These are phyloP conservation scores for Platalea minor DNA, from an alignment of 2,797 vertebrate genomes.

Conservation along the genomic window DNA sequence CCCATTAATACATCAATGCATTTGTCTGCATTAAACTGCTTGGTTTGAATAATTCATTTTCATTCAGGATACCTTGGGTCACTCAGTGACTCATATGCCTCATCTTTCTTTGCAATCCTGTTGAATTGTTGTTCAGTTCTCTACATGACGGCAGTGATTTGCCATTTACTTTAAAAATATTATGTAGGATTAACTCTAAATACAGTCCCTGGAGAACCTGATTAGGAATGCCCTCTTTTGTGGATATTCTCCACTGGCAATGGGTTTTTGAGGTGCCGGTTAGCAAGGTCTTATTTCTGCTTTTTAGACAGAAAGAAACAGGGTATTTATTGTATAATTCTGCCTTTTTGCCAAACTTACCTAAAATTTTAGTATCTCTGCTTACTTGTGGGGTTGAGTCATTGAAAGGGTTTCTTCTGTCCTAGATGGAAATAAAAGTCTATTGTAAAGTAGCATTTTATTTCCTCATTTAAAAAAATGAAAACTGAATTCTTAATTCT, in stretches of 20 bases:
- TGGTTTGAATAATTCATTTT: not conserved
- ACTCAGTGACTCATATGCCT: not conserved
- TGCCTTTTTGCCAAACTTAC: not conserved
- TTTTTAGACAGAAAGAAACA: not conserved
- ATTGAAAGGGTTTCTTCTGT: not conserved
- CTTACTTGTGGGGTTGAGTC: not conserved
- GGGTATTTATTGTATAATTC: not conserved
- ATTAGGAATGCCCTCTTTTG: not conserved
- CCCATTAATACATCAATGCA: not conserved
- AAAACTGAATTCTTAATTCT: not conserved
- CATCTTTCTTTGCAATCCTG: not conserved
- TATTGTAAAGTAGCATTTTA: not conserved
- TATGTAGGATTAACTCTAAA: not conserved
- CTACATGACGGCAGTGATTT: not conserved
- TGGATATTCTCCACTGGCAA: not conserved
- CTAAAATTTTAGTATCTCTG: not conserved
- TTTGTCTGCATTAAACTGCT: not conserved
- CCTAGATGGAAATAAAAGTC: not conserved
- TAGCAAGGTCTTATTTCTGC: not conserved
- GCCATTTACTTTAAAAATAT: not conserved
- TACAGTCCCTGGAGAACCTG: not conserved
- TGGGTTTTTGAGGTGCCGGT: not conserved
- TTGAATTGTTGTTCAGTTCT: not conserved
- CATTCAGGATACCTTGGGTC: not conserved
- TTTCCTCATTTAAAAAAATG: not conserved